A percentile compares a stretch with the other conserved stretches of the same genome.
Conservation (phyloP, 2,797 vertebrate species). For the Sebastes flavidus region DNA sequence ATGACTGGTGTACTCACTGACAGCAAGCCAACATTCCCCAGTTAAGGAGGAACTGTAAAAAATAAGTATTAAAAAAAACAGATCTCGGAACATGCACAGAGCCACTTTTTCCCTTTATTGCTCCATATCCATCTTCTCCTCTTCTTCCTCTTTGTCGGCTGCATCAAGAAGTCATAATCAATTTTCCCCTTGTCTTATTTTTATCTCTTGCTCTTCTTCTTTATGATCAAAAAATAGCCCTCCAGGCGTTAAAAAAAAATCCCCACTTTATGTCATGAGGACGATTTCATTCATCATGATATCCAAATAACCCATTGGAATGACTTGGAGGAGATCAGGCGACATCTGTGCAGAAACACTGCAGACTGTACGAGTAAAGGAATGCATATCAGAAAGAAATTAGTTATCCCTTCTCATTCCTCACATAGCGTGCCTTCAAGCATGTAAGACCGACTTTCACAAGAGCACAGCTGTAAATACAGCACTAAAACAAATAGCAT, state of each 20-base stretch:
- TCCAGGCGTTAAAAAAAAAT: slow-evolving; percentile 42
- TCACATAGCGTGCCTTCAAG: slow-evolving; percentile 12
- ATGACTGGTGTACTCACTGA: slow-evolving; percentile 34
- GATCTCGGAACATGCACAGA: slow-evolving; percentile 30
- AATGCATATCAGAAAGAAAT: slow-evolving; percentile 21
- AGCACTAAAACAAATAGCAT: slow-evolving; percentile 32
- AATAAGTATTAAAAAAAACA: slow-evolving; percentile 34
- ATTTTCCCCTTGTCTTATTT: slow-evolving; percentile 19
- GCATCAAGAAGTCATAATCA: slow-evolving; percentile 10
- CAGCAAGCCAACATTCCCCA: slow-evolving; percentile 70
- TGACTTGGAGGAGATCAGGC: slow-evolving; percentile 11
- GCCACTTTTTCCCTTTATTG: slow-evolving; percentile 11
- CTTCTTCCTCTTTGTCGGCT: slow-evolving; percentile 37
- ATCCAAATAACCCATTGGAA: slow-evolving; percentile 26
- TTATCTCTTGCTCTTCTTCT: slow-evolving; percentile 40
- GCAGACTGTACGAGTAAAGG: not conserved
- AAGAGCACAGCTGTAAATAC: slow-evolving; percentile 31
- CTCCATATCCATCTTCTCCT: not conserved
- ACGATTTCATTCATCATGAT: slow-evolving; percentile 13
- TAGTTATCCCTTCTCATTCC: slow-evolving; percentile 19
- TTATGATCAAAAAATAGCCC: slow-evolving; percentile 43
- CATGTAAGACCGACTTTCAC: slow-evolving; percentile 8
- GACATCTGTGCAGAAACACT: slow-evolving; percentile 8
- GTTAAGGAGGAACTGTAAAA: slow-evolving; percentile 59
- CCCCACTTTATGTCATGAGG: slow-evolving; percentile 6